Conservation (phyloP, 2,797 vertebrate genomes). For the Alectoris magna region DNA sequence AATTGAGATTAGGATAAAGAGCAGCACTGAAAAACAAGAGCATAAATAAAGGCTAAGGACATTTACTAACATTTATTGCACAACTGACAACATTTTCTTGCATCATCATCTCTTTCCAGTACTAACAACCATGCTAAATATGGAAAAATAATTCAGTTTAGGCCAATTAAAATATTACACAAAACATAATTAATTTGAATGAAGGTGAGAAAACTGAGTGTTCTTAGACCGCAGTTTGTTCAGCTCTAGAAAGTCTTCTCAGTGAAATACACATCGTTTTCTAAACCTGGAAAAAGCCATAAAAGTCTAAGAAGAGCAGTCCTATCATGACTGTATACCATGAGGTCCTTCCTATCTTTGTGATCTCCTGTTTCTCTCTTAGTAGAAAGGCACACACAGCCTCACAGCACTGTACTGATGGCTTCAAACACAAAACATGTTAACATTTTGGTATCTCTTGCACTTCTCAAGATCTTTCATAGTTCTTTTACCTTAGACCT, state of each 20-base stretch:
- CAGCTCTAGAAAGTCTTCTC: neutral
- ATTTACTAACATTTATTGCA: fast-evolving
- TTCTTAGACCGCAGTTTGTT: neutral
- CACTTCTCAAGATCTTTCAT: neutral
- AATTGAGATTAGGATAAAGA: neutral
- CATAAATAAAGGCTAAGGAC: neutral
- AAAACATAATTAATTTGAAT: neutral
- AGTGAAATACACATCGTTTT: neutral
- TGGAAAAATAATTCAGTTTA: neutral
- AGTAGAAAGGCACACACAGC: neutral
- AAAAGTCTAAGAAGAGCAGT: neutral
- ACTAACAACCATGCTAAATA: neutral
- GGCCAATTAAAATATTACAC: neutral
- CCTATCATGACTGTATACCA: neutral
- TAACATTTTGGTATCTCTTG: neutral
- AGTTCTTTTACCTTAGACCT: neutral
- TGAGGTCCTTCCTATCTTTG: neutral
- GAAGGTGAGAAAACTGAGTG: neutral
- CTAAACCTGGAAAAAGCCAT: neutral
- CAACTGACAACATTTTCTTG: neutral
- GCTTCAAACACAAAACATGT: neutral
- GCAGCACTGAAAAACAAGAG: neutral
- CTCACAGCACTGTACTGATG: neutral
- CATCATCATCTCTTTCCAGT: neutral
- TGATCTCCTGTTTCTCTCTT: neutral